Evolutionary conservation across 2,113 vertebrate genomes (phyloP), one percentile per base, ranked within the genome.

Genomic region (Bettongia penicillata): DNA sequence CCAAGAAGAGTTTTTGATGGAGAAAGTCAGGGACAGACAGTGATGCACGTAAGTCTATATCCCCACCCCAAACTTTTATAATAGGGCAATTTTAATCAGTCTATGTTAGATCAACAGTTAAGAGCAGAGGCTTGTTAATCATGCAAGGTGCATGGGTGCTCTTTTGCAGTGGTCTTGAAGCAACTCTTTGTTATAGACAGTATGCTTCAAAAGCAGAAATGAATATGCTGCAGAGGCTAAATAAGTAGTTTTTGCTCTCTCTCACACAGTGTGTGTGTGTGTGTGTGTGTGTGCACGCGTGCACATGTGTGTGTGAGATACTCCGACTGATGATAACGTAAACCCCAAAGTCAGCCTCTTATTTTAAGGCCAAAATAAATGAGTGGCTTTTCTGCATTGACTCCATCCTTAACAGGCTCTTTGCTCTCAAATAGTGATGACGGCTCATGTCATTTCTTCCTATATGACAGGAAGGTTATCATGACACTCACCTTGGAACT

Each of bases 141-240:
- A 96, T 90, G 52, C 43, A 91, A 92, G 91, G 93, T 94, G 51
- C n/a, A 90, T 47, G 95, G 93, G 94, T 0, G 3, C 77, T 53
- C 48, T 68, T 68, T 37, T 47, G 51, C 51, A 91, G 37, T 68
- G 57, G 94, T 77, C 95, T 95, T 90, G 91, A 93, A 97, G 97
- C 97, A 55, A 89, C 95, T 96, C 92, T 97, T 93, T 94, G 94
- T 96, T 98, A 90, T 96, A 94, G 91, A 97, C 96, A 97, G 53
- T 94, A 95, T 94, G 95, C 94, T 94, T 97, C 97, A 97, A 92
- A 97, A 98, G 97, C 97, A 95, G 96, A 97, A 97, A 98, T 97
- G 95, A 98, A 95, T 93, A 93, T 95, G 53, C 91, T 24, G 94
- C 94, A 97, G 61, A 96, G 96, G 90, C 91, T 97, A 93, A 98